phyloP scores from a whole-genome alignment of 1,140 invertebrate genomes.

The Carposina sasakii region DNA sequence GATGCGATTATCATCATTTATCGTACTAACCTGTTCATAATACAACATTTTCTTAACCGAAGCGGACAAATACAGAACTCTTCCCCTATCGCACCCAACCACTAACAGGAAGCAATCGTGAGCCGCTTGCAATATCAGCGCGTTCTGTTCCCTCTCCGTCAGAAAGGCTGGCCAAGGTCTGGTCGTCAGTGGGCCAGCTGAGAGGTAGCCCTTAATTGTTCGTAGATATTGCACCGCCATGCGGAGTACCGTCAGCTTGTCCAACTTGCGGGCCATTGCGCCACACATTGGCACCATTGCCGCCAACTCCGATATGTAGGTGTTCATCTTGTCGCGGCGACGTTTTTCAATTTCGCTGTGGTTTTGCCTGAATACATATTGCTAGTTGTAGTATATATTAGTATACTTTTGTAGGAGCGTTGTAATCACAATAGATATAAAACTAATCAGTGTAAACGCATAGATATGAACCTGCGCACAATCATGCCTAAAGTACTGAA shows the following conservation, averaged over 20 bases:
- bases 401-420: too few species aligned
- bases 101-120: slow-evolving; percentile 95
- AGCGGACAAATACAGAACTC: slow-evolving; percentile 92
- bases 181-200: slow-evolving; percentile 42
- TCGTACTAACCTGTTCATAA: slow-evolving; percentile 84
- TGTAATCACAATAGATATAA: too few species aligned
- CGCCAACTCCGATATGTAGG: slow-evolving; percentile 92
- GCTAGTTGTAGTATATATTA: neutral
- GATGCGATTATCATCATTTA: too few species aligned
- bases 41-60: slow-evolving; percentile 90
- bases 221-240: slow-evolving; percentile 95
- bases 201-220: slow-evolving; percentile 41
- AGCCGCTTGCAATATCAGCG: slow-evolving; percentile 84
- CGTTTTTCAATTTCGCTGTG: slow-evolving; percentile 97
- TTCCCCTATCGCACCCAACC: slow-evolving; percentile 92
- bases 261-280: slow-evolving; percentile 92
- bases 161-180: slow-evolving; percentile 87
- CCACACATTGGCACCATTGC: slow-evolving; percentile 95
- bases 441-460: too few species aligned
- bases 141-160: slow-evolving; percentile 91
- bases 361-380: slow-evolving; percentile 81
- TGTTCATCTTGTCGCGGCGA: slow-evolving; percentile 96
- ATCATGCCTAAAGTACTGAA: too few species aligned
- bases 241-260: slow-evolving; percentile 93
- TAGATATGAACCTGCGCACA: too few species aligned